These are phyloP conservation scores for Orchestia grillus DNA, from an alignment of 1,140 invertebrate species.

Conservation along the genomic window DNA sequence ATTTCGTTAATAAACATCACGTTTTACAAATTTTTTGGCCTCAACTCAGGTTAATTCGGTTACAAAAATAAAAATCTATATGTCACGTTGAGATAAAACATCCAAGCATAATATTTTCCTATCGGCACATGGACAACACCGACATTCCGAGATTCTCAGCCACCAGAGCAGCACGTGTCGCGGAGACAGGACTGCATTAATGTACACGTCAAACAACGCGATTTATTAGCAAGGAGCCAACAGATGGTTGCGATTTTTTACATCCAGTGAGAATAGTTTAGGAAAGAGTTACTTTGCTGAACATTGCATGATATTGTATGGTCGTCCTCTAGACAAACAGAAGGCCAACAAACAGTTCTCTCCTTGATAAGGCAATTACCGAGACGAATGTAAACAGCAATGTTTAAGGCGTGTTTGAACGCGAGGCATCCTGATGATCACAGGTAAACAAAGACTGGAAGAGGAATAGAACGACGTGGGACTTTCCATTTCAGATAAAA, in stretches of 20 bases:
- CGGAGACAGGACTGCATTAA: not conserved
- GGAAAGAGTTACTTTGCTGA: not conserved
- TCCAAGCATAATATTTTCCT: not conserved
- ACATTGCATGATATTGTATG: not conserved
- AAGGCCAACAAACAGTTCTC: not conserved
- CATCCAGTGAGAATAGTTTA: not conserved
- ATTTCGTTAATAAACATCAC: too few species aligned
- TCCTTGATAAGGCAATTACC: slow-evolving; percentile 29
- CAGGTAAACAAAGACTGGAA: not conserved
- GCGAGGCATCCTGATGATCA: slow-evolving; percentile 8
- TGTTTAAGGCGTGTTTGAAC: slow-evolving; percentile 12
- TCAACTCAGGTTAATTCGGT: not conserved
- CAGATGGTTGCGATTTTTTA: not conserved
- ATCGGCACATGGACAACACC: not conserved
- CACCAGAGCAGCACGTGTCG: not conserved
- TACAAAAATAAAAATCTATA: not conserved
- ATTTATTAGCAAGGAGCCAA: slow-evolving; percentile 44
- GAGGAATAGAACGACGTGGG: not conserved
- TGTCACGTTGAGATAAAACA: not conserved
- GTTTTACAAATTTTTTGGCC: too few species aligned
- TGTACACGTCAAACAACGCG: slow-evolving; percentile 13
- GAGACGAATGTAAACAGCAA: not conserved
- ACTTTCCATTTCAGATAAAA: slow-evolving; percentile 20
- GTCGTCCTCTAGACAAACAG: not conserved
- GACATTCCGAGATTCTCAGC: not conserved